Evolutionary conservation across 1,140 invertebrate species (phyloP).

Genomic region (Radopholus similis): DNA sequence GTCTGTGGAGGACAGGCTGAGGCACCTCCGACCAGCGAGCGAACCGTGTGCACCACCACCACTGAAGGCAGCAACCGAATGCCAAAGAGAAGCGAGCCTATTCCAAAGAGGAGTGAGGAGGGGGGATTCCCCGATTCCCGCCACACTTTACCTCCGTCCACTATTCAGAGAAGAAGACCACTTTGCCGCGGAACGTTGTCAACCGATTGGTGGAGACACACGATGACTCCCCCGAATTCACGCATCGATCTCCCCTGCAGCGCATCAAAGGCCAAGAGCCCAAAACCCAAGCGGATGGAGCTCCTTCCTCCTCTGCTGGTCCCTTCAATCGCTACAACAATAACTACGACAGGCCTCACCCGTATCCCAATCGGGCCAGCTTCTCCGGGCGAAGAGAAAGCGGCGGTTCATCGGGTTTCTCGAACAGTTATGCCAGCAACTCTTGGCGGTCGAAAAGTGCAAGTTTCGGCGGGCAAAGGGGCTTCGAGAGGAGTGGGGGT

Average conservation of each 20-base stretch:
- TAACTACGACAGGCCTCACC: background rate
- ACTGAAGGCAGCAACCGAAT: background rate
- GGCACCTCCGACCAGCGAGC: background rate
- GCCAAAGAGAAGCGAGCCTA: background rate
- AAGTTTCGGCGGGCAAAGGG: no score
- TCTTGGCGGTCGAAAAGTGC: background rate
- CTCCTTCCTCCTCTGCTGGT: background rate
- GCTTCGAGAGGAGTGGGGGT: no score
- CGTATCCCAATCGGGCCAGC: background rate
- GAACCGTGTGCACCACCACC: background rate
- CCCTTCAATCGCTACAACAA: background rate
- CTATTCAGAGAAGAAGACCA: background rate
- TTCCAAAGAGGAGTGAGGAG: no score
- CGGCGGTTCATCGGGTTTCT: no score
- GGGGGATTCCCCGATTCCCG: no score
- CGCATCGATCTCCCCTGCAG: slow-evolving; percentile 12
- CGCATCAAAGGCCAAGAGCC: background rate
- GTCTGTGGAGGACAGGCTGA: no score
- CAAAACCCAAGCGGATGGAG: background rate
- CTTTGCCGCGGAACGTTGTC: background rate
- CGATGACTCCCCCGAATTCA: slow-evolving; percentile 17
- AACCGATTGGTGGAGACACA: background rate
- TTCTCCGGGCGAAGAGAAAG: background rate
- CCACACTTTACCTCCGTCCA: no score
- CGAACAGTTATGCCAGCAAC: background rate